Evolutionary conservation across 2,113 vertebrate genomes (phyloP), one percentile per base, ranked within the genome.

Genomic region (Phycodurus eques): DNA sequence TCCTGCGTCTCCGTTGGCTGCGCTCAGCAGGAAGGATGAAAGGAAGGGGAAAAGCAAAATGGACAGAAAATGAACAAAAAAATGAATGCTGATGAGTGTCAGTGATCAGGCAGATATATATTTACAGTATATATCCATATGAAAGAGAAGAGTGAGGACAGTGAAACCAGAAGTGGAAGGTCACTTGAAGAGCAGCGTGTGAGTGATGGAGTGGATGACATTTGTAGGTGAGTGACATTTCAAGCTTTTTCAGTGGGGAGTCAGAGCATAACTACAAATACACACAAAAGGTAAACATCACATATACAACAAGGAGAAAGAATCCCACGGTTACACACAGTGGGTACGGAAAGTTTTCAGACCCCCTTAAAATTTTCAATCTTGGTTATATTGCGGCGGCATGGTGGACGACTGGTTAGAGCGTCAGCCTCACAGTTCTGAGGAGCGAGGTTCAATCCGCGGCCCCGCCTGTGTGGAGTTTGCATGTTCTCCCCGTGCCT

Each of bases 1-100:
- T 88, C 84, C 88, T 92, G 91, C 85, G 75, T 85, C 81, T 91
- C 93, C 67, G 88, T 73, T 69, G 85, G 79, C 92, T 94, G 90
- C 75, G 81, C 83, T 79, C 79, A 70, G 80, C 73, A 82, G 51
- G 72, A 88, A 78, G 82, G 84, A 75, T 54, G 81, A 77, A 78
- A 67, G 81, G 78, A 78, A 64, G 60, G 77, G 75, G 31, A 19
- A 73, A 46, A 71, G 22, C 33, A 63, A 70, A 86, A 85, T 47
- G 44, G 64, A 69, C 67, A 22, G 76, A 63, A 79, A 66, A 90
- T 85, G 76, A 88, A 82, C 85, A 43, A 54, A 69, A 56, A 54
- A 15, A 56, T 43, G 53, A 69, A 85, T 63, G 74, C 15, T 68
- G 81, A 90, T 92, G 89, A 88, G 81, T 74, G 84, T 78, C 76